phyloP scores from a whole-genome alignment of 2,888 invertebrate genomes.

The Eutolmus rufibarbis region DNA sequence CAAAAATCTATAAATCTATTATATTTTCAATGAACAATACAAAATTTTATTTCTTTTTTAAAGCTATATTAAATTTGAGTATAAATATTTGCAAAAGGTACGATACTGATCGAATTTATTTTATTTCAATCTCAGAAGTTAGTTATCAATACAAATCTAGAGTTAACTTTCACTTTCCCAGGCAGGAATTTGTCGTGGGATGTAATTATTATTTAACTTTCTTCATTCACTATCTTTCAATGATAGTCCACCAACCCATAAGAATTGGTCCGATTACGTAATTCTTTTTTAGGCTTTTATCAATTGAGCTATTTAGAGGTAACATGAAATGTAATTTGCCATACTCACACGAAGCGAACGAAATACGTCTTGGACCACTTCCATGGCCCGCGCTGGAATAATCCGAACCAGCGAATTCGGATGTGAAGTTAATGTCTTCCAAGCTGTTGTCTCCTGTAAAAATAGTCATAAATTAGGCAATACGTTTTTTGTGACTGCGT shows the following conservation, averaged over 20 bases:
- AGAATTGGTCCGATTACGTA: neutral
- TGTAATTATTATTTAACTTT: slow-evolving; percentile 1
- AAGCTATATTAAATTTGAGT: neutral
- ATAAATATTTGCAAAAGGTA: neutral
- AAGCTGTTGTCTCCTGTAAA: slow-evolving; percentile 61
- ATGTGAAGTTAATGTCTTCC: slow-evolving; percentile 62
- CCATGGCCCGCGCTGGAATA: slow-evolving; percentile 62
- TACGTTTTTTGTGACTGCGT: neutral
- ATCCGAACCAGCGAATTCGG: slow-evolving; percentile 61
- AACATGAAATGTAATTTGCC: neutral
- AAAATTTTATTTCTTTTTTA: neutral
- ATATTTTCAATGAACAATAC: too few relatives aligned
- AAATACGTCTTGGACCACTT: slow-evolving; percentile 63
- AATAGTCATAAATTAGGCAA: neutral
- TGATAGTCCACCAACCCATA: neutral
- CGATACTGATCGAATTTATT: neutral
- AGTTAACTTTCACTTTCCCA: neutral
- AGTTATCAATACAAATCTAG: neutral
- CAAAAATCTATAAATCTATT: too few relatives aligned
- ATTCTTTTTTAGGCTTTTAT: neutral
- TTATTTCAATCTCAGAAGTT: neutral
- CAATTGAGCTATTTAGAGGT: neutral
- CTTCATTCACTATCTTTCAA: neutral
- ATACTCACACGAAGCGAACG: slow-evolving; percentile 60
- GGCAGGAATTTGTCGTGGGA: neutral